These are phyloP conservation scores for Muntiacus muntjak DNA, from an alignment of 2,113 vertebrate species.

Conservation along the genomic window DNA sequence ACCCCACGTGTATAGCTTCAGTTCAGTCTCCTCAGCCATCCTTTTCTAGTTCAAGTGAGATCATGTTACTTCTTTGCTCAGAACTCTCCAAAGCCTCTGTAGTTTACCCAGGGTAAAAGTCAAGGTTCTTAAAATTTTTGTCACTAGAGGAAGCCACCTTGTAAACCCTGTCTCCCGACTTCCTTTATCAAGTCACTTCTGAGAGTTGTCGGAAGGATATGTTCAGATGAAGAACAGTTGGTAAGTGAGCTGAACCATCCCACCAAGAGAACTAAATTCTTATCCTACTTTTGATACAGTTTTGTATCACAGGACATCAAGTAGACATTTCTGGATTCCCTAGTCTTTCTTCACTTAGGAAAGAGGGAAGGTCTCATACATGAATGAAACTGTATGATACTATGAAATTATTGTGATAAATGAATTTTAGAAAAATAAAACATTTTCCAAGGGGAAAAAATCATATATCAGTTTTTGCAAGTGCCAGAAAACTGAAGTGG, in stretches of 20 bases:
- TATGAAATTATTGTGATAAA: background rate
- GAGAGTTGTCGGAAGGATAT: background rate
- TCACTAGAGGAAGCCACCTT: background rate
- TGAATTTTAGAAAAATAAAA: constrained; percentile 4
- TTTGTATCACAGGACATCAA: background rate
- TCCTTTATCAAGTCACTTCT: background rate
- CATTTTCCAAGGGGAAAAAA: background rate
- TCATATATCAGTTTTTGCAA: background rate
- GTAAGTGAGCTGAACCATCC: background rate
- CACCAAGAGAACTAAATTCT: background rate
- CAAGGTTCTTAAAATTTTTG: background rate
- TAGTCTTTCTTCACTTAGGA: background rate
- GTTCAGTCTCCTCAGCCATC: background rate
- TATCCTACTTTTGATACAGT: background rate
- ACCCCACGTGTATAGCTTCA: background rate
- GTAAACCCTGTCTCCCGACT: background rate
- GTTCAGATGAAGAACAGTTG: background rate
- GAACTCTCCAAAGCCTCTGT: background rate
- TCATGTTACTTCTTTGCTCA: background rate
- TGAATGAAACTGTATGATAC: background rate
- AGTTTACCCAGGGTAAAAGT: background rate
- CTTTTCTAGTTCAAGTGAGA: background rate
- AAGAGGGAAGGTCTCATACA: background rate
- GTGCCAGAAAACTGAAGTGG: background rate
- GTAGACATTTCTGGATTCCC: background rate